A percentile compares a stretch with the other conserved stretches of the same genome.
These are phyloP conservation scores for Oplegnathus fasciatus DNA, from an alignment of 2,113 vertebrate species.

Conservation along the genomic window DNA sequence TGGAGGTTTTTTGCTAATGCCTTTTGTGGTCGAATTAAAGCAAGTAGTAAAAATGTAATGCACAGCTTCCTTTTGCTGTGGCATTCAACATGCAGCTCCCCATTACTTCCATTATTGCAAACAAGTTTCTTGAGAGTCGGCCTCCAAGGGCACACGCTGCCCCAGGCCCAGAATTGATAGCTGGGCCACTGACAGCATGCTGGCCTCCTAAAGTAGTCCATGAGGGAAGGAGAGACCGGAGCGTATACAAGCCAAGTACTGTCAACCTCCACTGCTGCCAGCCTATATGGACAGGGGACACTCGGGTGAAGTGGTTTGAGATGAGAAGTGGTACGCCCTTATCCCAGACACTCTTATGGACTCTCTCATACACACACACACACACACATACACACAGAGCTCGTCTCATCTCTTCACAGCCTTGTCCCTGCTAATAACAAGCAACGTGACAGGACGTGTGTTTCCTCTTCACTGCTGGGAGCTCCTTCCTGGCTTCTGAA, in stretches of 20 bases:
- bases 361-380: constrained; percentile 30
- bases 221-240: constrained; percentile 28
- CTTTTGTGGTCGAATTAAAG: not conserved
- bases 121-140: constrained; percentile 36
- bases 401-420: constrained; percentile 77
- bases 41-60: constrained; percentile 16
- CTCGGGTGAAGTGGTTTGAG: constrained; percentile 69
- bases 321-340: constrained; percentile 59
- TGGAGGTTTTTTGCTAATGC: not conserved
- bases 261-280: constrained; percentile 62
- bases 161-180: constrained; percentile 57
- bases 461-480: constrained; percentile 83
- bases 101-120: constrained; percentile 40
- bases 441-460: constrained; percentile 83
- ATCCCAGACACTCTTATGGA: constrained; percentile 68
- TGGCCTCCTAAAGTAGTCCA: constrained; percentile 51
- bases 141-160: constrained; percentile 44
- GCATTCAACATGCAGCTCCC: constrained; percentile 9
- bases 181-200: constrained; percentile 60
- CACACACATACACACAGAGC: constrained; percentile 50
- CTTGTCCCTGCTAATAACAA: constrained; percentile 84
- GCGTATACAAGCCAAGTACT: constrained; percentile 59
- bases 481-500: constrained; percentile 82
- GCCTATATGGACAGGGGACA: constrained; percentile 69
- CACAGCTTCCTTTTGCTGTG: not conserved